phyloP scores from a whole-genome alignment of 2,113 vertebrate genomes.

The Mirounga angustirostris region DNA sequence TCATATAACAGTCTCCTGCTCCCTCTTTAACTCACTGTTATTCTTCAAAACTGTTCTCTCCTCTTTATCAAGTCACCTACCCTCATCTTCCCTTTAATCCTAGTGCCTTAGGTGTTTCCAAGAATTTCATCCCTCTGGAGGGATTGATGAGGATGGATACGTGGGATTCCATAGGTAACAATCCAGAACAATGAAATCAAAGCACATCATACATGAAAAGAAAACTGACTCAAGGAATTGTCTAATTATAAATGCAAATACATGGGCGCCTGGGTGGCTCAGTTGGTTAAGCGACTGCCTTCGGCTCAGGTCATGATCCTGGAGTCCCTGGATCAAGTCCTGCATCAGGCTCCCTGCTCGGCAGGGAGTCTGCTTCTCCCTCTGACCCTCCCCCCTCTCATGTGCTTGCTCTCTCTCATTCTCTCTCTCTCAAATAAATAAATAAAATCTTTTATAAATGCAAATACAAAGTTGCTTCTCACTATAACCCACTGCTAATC shows the following conservation, averaged over 20 bases:
- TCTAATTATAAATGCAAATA: constrained; percentile 35
- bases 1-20: neutral
- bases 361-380: no score
- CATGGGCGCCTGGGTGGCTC: no score
- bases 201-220: neutral
- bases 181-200: neutral
- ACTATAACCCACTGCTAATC: neutral
- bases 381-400: no score
- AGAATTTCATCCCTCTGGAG: neutral
- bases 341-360: no score
- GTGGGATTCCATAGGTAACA: neutral
- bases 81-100: neutral
- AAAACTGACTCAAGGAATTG: neutral
- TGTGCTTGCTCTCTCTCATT: no score
- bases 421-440: no score
- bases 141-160: neutral
- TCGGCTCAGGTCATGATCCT: no score
- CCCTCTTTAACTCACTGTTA: neutral
- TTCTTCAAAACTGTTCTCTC: neutral
- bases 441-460: neutral
- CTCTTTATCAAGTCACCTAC: neutral
- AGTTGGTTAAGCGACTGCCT: no score
- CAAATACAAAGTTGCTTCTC: neutral
- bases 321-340: no score
- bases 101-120: neutral